Conservation (phyloP, 2,888 invertebrate species). For the Ephialtes manifestator region DNA sequence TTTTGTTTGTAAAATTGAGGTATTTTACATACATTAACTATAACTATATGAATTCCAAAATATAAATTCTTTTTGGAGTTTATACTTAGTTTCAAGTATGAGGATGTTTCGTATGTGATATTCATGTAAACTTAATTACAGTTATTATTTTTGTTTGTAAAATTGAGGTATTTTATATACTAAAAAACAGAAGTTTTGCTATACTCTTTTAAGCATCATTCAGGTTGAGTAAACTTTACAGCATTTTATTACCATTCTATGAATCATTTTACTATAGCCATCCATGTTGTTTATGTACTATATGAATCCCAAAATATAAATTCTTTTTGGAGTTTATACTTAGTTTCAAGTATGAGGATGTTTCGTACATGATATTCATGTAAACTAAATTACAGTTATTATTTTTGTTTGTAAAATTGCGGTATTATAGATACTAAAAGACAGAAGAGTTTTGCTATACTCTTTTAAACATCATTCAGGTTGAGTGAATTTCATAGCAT, state of each 20-base stretch:
- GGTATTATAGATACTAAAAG: not conserved
- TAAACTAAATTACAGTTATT: not conserved
- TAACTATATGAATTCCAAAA: too few species aligned
- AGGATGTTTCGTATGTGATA: too few species aligned
- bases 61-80: too few species aligned
- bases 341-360: not conserved
- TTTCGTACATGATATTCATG: too few species aligned
- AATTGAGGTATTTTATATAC: not conserved
- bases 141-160: not conserved
- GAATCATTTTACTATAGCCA: not conserved
- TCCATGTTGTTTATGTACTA: too few species aligned
- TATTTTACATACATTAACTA: too few species aligned
- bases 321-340: too few species aligned
- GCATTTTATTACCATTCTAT: not conserved
- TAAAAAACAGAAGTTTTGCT: not conserved
- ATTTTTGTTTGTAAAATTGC: not conserved
- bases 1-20: not conserved
- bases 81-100: not conserved
- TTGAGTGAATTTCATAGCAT: not conserved
- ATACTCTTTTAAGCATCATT: not conserved
- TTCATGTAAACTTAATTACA: not conserved
- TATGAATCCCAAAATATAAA: too few species aligned
- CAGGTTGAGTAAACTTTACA: not conserved
- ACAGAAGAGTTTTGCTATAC: not conserved
- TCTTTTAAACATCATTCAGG: not conserved